Percentiles rank a stretch among this genome's conserved stretches.
Conservation (phyloP, 2,113 vertebrate species). For the Lepus europaeus region DNA sequence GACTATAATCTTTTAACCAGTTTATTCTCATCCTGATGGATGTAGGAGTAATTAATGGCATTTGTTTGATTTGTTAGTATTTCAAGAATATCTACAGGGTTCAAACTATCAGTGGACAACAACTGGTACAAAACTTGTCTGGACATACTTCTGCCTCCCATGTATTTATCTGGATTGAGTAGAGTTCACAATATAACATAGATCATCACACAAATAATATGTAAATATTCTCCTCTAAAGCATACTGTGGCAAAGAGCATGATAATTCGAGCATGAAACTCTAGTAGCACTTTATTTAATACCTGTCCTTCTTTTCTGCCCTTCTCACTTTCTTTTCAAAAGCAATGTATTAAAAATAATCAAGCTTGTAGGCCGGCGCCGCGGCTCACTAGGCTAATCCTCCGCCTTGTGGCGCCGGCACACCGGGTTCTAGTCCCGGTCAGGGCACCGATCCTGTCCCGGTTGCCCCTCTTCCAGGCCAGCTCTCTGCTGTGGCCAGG, state of each 20-base stretch:
- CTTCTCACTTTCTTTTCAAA: constrained; percentile 5
- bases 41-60: neutral
- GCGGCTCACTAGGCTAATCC: too few relatives aligned
- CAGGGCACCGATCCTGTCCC: too few relatives aligned
- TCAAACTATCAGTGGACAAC: neutral
- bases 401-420: too few relatives aligned
- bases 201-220: neutral
- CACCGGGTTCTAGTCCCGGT: too few relatives aligned
- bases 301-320: neutral
- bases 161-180: neutral
- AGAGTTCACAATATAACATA: neutral
- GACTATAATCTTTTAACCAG: neutral
- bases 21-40: neutral
- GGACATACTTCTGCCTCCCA: neutral
- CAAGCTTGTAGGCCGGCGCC: neutral
- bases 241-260: neutral
- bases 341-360: neutral
- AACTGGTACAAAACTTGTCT: neutral
- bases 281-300: neutral
- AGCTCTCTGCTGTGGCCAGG: too few relatives aligned
- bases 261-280: neutral
- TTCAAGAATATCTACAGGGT: neutral
- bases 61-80: neutral
- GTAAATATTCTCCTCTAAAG: neutral
- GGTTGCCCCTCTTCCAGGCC: too few relatives aligned